Base-by-base conservation (phyloP, 92 coral and sea anemone genomes). In the Phenganax subtilis region DNA sequence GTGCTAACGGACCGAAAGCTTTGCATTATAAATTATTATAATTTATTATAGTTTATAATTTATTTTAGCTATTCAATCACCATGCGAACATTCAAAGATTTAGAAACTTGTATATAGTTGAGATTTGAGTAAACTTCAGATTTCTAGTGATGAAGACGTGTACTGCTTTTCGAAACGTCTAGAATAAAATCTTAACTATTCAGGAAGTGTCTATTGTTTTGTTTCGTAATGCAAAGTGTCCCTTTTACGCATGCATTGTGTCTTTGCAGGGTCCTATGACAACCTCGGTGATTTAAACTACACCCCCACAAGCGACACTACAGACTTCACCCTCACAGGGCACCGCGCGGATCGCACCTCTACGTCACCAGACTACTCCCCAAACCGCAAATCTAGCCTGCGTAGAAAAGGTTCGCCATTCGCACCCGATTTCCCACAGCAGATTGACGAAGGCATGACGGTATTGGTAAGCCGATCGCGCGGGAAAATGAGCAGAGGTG, bases 391-490 rank as follows among this genome's bases (percentile, higher is more conserved):
- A 54, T 6, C 82, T 1, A 62, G 70, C 37, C 82, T 56, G 57
- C 47, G 47, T 37, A 52, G 71, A 57, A 77, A 77, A 52, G 63
- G 61, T 7, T 85, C 77, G 31, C 97, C 97, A 12, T 91, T 91
- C 79, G 89, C 87, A 17, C 93, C 98, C 3, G 27, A 12, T 6
- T 71, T 88, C 27, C 61, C 91, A 12, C 20, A 62, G 0, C 97
- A 93, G 51, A 82, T 93, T 71, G 87, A 83, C 72, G 27, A 86
- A 11, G 98, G 98, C 29, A 91, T 90, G 91, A 86, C 87, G 53
- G 97, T 91, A 9, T 72, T 93, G 84, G 98, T 91, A 14, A 90
- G 84, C 9, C 85, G 98, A 80, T 55, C 93, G 11, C 60, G 97
- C 58, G 98, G 98, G 20, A 86, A 83, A 68, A 80, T 87, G 51